These are phyloP conservation scores for Climacteris rufus DNA, from an alignment of 2,113 vertebrate species.

Conservation along the genomic window DNA sequence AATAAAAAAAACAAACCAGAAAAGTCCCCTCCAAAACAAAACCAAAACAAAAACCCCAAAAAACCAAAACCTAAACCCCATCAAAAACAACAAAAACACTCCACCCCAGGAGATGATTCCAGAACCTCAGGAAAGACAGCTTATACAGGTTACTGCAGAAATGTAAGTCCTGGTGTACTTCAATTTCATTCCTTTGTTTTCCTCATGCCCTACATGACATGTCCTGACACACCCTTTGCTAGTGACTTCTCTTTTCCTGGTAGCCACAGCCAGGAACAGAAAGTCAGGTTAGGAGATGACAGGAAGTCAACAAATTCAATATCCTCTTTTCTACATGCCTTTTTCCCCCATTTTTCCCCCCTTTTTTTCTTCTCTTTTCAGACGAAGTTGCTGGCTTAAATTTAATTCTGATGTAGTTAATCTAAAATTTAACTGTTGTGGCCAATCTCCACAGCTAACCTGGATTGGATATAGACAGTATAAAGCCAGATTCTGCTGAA, in stretches of 20 bases:
- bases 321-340: neutral
- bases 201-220: neutral
- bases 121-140: neutral
- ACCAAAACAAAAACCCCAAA: neutral
- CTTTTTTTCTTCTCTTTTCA: neutral
- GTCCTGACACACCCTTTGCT: neutral
- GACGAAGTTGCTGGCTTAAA: neutral
- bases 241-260: neutral
- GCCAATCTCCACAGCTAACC: neutral
- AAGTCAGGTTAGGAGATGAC: neutral
- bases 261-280: neutral
- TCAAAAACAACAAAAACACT: neutral
- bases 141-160: neutral
- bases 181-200: neutral
- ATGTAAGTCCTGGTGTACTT: neutral
- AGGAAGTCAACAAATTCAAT: neutral
- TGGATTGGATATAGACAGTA: neutral
- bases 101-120: neutral
- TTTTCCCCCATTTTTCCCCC: neutral
- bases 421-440: neutral
- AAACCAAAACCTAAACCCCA: too few relatives aligned
- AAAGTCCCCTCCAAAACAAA: too few relatives aligned
- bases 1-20: neutral
- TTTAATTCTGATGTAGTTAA: neutral
- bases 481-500: neutral